Evolutionary conservation across 2,113 vertebrate species (phyloP).

Genomic region (Phasianus colchicus): DNA sequence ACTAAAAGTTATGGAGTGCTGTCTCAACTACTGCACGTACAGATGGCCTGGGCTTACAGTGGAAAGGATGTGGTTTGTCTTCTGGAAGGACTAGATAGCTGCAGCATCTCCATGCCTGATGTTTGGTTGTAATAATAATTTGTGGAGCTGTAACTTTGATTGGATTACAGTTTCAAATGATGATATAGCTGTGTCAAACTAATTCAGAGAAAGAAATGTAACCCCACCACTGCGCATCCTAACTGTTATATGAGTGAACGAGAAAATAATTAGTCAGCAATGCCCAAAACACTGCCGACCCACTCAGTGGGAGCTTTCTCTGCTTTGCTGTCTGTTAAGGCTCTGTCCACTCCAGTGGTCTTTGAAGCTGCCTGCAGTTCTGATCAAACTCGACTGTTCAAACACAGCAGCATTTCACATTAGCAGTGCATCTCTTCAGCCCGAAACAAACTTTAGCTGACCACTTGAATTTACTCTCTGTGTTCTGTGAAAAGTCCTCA

Average conservation of each 20-base stretch:
- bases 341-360: not conserved
- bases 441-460: not conserved
- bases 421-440: not conserved
- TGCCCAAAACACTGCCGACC: not conserved
- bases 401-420: not conserved
- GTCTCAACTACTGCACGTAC: fast-evolving
- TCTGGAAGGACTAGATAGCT: not conserved
- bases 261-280: conserved; percentile 14
- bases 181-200: not conserved
- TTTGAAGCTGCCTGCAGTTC: not conserved
- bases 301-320: not conserved
- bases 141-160: not conserved
- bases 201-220: not conserved
- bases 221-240: fast-evolving
- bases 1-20: not conserved
- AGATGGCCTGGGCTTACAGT: not conserved
- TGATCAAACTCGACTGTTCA: not conserved
- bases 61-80: not conserved
- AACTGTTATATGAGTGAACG: not conserved
- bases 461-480: conserved; percentile 26
- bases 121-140: not conserved
- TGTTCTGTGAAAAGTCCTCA: not conserved
- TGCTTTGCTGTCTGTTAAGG: not conserved
- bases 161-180: not conserved
- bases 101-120: not conserved